phyloP scores from a whole-genome alignment of 2,113 vertebrate species.

The Cricetomys ansorgei region DNA sequence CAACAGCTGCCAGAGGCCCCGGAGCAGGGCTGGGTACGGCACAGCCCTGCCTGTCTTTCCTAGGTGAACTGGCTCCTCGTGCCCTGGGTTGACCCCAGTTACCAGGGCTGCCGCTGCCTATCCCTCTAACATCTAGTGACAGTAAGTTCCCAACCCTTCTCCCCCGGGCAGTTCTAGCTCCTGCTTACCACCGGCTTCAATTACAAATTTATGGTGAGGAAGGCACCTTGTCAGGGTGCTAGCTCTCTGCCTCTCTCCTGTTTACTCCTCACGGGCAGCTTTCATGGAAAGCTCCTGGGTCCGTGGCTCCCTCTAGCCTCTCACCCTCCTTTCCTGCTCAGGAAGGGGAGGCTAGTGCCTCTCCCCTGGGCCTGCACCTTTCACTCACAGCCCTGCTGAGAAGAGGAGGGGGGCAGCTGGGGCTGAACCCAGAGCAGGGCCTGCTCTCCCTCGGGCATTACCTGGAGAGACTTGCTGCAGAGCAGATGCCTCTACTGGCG shows the following conservation, averaged over 20 bases:
- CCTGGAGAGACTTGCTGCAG: not conserved
- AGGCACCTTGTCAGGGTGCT: not conserved
- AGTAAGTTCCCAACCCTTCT: not conserved
- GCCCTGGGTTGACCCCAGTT: fast-evolving
- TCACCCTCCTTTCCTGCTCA: slow-evolving; percentile 70
- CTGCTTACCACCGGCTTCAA: not conserved
- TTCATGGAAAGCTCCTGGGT: slow-evolving; percentile 72
- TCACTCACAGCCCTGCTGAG: not conserved
- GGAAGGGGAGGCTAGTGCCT: not conserved
- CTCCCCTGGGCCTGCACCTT: not conserved
- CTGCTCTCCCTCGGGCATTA: fast-evolving
- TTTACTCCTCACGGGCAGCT: not conserved
- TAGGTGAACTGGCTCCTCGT: not conserved
- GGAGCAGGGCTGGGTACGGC: not conserved
- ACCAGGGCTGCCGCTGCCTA: not conserved
- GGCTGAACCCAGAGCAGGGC: not conserved
- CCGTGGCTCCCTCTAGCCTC: too few relatives aligned
- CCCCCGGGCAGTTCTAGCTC: not conserved
- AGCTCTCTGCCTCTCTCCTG: not conserved
- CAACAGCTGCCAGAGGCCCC: not conserved
- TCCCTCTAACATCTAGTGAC: not conserved
- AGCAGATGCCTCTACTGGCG: not conserved
- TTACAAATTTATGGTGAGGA: not conserved
- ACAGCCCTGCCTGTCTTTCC: not conserved
- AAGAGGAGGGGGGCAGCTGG: not conserved